These are phyloP conservation scores for Amphipyra tragopoginis DNA, from an alignment of 2,888 invertebrate genomes.

Conservation along the genomic window DNA sequence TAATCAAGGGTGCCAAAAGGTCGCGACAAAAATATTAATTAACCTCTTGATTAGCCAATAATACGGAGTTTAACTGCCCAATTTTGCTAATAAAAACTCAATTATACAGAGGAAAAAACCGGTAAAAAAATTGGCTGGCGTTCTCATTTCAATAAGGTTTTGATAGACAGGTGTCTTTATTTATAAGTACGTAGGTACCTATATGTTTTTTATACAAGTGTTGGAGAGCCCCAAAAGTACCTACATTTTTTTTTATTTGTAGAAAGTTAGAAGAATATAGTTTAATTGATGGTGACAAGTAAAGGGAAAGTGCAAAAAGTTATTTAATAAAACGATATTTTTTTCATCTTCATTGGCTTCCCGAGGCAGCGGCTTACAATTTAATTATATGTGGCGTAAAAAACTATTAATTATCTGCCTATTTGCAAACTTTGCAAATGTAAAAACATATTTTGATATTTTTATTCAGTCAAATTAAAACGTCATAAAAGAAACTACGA, in stretches of 20 bases:
- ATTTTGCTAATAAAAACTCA: background rate
- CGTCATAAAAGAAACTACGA: background rate
- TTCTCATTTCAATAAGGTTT: constrained; percentile 24
- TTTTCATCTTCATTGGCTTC: too few relatives aligned
- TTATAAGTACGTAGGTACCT: background rate
- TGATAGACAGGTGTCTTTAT: constrained; percentile 18
- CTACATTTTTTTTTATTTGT: too few relatives aligned
- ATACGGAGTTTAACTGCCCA: constrained; percentile 11
- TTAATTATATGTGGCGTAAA: too few relatives aligned
- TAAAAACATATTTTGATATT: too few relatives aligned
- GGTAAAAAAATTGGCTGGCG: background rate
- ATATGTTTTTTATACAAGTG: background rate
- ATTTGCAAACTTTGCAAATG: too few relatives aligned
- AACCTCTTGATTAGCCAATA: constrained; percentile 12
- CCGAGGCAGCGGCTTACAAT: too few relatives aligned
- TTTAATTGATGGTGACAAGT: too few relatives aligned
- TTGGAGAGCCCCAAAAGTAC: background rate
- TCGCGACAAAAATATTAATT: constrained; percentile 4
- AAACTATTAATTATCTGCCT: too few relatives aligned
- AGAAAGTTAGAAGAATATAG: too few relatives aligned
- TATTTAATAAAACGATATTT: too few relatives aligned
- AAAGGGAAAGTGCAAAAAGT: too few relatives aligned
- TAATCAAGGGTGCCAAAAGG: constrained; percentile 20
- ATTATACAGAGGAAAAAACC: background rate
- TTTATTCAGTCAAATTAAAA: background rate